Conservation (phyloP, 2,888 invertebrate species). For the Amblyjoppa proteus region DNA sequence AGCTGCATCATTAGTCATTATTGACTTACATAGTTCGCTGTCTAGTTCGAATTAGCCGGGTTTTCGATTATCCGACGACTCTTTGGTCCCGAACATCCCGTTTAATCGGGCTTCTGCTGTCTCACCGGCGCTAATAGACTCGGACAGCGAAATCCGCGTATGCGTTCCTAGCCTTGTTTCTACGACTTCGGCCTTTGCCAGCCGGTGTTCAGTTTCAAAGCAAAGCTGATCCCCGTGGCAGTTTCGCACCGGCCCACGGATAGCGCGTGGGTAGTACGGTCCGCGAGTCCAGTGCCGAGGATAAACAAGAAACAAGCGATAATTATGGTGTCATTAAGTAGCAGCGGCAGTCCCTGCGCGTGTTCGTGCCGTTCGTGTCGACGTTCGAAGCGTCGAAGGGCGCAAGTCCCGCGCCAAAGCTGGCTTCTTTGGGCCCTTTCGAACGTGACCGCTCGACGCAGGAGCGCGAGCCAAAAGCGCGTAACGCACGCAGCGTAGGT, state of each 20-base stretch:
- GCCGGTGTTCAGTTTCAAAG: background rate
- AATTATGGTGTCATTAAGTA: conserved; percentile 70
- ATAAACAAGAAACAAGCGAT: conserved; percentile 65
- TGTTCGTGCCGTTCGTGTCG: conserved; percentile 28
- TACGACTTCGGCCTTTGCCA: background rate
- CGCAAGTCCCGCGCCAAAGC: background rate
- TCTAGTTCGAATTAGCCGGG: too few species aligned
- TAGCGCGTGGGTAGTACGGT: conserved; percentile 55
- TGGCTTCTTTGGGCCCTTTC: background rate
- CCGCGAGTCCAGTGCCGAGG: conserved; percentile 38
- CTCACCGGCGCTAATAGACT: background rate
- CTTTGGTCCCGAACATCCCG: too few species aligned
- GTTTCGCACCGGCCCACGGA: conserved; percentile 40
- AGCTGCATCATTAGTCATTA: too few species aligned
- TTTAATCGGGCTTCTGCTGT: too few species aligned
- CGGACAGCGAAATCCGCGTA: background rate
- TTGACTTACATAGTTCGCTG: too few species aligned
- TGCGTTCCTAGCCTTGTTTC: background rate
- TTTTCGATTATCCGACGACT: too few species aligned
- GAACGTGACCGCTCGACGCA: background rate
- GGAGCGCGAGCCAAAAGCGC: conserved; percentile 24
- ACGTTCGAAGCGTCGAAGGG: background rate
- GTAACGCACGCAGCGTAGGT: conserved; percentile 37
- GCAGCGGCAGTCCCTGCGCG: conserved; percentile 44
- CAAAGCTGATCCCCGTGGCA: conserved; percentile 14